Evolutionary conservation across 2,888 invertebrate genomes (phyloP), one percentile per base, ranked within the genome.

Genomic region (Mythimna pallens): DNA sequence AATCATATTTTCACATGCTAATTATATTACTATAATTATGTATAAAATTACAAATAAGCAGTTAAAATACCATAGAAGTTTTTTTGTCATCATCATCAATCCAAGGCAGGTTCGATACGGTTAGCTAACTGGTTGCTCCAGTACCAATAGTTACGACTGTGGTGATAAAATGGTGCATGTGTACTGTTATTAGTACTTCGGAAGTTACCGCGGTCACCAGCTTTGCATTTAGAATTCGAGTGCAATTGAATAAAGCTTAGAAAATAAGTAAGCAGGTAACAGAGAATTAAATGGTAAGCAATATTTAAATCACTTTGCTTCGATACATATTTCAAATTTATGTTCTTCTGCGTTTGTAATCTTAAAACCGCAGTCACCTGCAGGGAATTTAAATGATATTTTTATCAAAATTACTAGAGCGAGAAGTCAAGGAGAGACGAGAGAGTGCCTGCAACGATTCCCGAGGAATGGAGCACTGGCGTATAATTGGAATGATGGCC

Each of bases 121-220:
- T 22, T n/a, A 75, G 36, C 30, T 30, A 65, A 58, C 76, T 57
- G 76, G 73, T 73, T 58, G 20, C 47, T 22, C 8, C 17, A 40
- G 36, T 22, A 50, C 36, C 14, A 12, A 52, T 52, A 73, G 22
- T 50, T 76, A 22, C 22, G 30, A 8, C 30, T 40, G 8, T n/a
- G 40, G 14, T n/a, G 30, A 73, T 50, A 40, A 43, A 36, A 55
- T 30, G 9, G 40, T 40, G 17, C 47, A 40, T 40, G 25, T 40
- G 20, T 30, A 40, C 36, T 50, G 30, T 30, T 47, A n/a, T 7
- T 40, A 74, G 30, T 22, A 8, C 9, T 61, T 3, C 5, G 43
- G 25, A 54, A 47, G 34, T 3, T 30, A 22, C 10, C 22, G 58
- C 25, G 43, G 8, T n/a, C 20, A 59, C 17, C 17, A n/a, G 54